These are phyloP conservation scores for Dipodomys merriami DNA, from an alignment of 2,113 vertebrate genomes.

Conservation along the genomic window DNA sequence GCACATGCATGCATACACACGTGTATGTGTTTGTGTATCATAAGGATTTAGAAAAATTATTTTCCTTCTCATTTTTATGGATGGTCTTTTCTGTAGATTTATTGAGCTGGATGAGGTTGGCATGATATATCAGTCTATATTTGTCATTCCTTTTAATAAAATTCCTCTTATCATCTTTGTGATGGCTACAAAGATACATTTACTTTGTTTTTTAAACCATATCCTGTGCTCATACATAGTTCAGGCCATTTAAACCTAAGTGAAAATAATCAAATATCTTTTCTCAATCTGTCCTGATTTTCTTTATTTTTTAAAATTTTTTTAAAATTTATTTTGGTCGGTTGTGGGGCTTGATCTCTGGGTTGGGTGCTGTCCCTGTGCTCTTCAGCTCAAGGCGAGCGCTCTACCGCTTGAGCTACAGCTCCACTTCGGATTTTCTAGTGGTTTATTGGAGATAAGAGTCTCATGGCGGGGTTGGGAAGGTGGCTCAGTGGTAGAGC, in stretches of 20 bases:
- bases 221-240: constrained; percentile 37
- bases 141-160: constrained; percentile 59
- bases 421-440: no score
- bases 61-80: not conserved
- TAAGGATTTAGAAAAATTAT: no score
- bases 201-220: not conserved
- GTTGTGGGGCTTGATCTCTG: no score
- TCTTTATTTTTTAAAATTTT: not conserved
- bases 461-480: no score
- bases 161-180: not conserved
- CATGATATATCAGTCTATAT: constrained; percentile 52
- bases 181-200: not conserved
- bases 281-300: not conserved
- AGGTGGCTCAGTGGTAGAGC: no score
- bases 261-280: constrained; percentile 50
- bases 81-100: constrained; percentile 59
- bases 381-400: no score
- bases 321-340: no score
- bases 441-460: no score
- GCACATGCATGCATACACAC: not conserved
- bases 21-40: no score
- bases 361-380: no score
- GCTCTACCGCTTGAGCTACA: no score
- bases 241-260: constrained; percentile 51
- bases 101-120: constrained; percentile 61